These are phyloP conservation scores for Gymnothorax reevesii DNA, from an alignment of 2,797 vertebrate genomes.

Conservation along the genomic window DNA sequence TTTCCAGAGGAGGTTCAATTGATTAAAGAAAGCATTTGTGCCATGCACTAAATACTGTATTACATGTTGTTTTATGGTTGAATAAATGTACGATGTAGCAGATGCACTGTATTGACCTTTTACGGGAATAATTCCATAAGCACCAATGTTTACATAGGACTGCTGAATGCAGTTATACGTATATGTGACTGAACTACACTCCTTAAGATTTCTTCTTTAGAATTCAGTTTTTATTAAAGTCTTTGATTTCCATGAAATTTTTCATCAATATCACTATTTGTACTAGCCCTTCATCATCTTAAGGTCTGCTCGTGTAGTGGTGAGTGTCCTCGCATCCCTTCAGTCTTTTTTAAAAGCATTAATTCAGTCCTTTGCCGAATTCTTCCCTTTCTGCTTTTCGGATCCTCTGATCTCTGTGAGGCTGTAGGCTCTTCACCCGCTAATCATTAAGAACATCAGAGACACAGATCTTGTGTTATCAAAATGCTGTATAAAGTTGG, in stretches of 20 bases:
- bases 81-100: too few species aligned
- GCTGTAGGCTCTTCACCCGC: background rate
- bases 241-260: background rate
- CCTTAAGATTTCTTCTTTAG: background rate
- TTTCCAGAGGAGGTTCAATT: background rate
- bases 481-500: background rate
- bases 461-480: background rate
- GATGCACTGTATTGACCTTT: too few species aligned
- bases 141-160: background rate
- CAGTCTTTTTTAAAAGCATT: background rate
- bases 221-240: background rate
- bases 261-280: background rate
- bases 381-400: background rate
- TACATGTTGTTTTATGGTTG: too few species aligned
- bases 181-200: background rate
- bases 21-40: background rate
- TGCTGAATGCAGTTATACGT: background rate
- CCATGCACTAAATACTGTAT: background rate
- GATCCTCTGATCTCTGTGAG: background rate
- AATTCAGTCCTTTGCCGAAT: background rate
- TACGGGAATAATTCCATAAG: background rate
- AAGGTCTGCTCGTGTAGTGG: background rate
- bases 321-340: background rate
- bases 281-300: background rate
- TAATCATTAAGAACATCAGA: constrained; percentile 2